These are phyloP conservation scores for Bradypodion ventrale DNA, from an alignment of 2,797 vertebrate species.

Conservation along the genomic window DNA sequence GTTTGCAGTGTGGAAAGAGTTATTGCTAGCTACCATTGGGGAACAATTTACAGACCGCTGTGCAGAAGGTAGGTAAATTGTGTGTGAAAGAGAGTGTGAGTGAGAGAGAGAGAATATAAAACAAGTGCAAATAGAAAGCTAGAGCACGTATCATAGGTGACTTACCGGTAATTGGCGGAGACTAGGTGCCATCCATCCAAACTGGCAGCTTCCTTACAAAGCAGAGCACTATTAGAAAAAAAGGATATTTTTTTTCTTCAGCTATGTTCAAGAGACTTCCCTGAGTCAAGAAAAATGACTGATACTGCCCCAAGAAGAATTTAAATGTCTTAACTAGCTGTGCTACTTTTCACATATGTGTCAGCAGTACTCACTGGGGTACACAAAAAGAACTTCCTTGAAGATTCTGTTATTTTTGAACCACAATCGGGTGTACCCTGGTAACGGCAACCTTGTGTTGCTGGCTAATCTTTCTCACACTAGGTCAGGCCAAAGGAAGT, in stretches of 20 bases:
- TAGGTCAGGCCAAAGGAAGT: too few species aligned
- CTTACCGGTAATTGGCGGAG: neutral
- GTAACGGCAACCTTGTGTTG: too few species aligned
- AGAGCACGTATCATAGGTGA: neutral
- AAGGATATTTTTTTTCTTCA: neutral
- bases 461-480: too few species aligned
- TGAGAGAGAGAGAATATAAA: neutral
- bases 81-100: too few species aligned
- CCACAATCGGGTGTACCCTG: too few species aligned
- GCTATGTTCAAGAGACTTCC: neutral
- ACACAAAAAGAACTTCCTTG: too few species aligned
- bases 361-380: neutral
- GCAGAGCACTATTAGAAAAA: neutral
- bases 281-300: neutral
- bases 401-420: too few species aligned
- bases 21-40: constrained; percentile 92
- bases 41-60: constrained; percentile 94
- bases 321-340: neutral
- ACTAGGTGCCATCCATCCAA: neutral
- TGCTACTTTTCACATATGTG: neutral
- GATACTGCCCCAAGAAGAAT: neutral
- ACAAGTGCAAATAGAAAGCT: neutral
- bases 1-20: constrained; percentile 93
- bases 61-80: constrained; percentile 82
- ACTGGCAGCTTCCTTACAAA: neutral